Evolutionary conservation across 2,888 invertebrate genomes (phyloP).

Genomic region (Hipparchia sbordonii): DNA sequence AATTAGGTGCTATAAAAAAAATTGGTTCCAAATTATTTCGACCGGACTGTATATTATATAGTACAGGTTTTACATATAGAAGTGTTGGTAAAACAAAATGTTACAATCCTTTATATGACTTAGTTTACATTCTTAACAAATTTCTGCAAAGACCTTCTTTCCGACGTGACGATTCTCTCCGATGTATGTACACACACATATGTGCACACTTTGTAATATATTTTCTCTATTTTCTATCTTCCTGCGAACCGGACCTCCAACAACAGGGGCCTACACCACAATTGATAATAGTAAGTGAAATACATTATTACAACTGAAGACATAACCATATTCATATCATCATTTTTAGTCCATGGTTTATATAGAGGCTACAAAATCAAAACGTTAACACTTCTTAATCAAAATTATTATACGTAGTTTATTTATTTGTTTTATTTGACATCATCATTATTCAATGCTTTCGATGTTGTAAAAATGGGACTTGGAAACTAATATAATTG

Average conservation of each 20-base stretch:
- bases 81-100: not conserved
- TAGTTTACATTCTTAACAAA: not conserved
- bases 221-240: conserved; percentile 58
- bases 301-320: conserved; percentile 9
- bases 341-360: not conserved
- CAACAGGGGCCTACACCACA: conserved; percentile 79
- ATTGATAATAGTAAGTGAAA: conserved; percentile 79
- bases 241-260: conserved; percentile 49
- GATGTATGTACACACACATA: conserved; percentile 3
- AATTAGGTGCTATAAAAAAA: not conserved
- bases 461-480: conserved; percentile 2
- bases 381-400: not conserved
- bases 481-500: not conserved
- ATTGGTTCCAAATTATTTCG: not conserved
- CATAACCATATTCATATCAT: not conserved
- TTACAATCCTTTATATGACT: not conserved
- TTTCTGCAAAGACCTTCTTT: not conserved
- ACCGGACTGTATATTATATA: not conserved
- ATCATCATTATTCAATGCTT: not conserved
- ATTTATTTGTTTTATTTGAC: not conserved
- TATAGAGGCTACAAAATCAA: not conserved
- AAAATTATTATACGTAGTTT: not conserved
- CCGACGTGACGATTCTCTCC: not conserved
- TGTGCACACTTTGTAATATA: conserved; percentile 46
- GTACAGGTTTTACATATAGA: no score